Conservation (phyloP, 2,888 invertebrate species). For the Pristionchus maxplancki region DNA sequence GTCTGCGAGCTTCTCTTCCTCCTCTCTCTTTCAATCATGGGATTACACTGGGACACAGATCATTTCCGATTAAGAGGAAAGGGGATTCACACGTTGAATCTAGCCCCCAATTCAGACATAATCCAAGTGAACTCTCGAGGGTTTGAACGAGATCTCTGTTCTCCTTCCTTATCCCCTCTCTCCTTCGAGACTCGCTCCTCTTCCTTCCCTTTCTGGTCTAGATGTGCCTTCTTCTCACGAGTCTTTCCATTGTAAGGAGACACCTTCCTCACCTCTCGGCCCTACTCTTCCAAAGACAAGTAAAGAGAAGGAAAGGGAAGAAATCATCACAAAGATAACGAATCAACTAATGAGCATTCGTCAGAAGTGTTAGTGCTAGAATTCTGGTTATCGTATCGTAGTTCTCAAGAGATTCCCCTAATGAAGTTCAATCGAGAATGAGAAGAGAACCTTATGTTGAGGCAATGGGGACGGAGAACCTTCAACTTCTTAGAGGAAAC, state of each 20-base stretch:
- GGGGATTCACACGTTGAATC: background rate
- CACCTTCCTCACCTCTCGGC: background rate
- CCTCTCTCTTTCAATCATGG: background rate
- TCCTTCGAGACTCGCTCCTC: background rate
- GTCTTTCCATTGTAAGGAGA: background rate
- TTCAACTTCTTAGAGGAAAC: background rate
- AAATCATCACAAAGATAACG: background rate
- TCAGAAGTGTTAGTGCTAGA: too few species aligned
- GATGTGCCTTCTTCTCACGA: background rate
- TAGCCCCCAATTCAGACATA: background rate
- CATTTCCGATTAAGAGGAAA: background rate
- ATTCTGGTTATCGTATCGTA: background rate
- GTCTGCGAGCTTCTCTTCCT: background rate
- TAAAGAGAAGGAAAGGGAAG: background rate
- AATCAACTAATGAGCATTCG: background rate
- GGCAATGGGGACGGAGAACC: constrained; percentile 47
- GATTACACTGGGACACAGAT: background rate
- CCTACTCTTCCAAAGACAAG: background rate
- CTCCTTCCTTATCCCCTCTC: background rate
- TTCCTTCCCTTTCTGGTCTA: background rate
- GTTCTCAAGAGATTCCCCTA: background rate
- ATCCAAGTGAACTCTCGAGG: background rate
- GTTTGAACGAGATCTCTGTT: background rate
- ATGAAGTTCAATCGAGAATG: background rate
- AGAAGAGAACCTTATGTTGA: constrained; percentile 38